A percentile compares a stretch with the other conserved stretches of the same genome.
These are phyloP conservation scores for Scaeva pyrastri DNA, from an alignment of 2,888 invertebrate genomes.

Conservation along the genomic window DNA sequence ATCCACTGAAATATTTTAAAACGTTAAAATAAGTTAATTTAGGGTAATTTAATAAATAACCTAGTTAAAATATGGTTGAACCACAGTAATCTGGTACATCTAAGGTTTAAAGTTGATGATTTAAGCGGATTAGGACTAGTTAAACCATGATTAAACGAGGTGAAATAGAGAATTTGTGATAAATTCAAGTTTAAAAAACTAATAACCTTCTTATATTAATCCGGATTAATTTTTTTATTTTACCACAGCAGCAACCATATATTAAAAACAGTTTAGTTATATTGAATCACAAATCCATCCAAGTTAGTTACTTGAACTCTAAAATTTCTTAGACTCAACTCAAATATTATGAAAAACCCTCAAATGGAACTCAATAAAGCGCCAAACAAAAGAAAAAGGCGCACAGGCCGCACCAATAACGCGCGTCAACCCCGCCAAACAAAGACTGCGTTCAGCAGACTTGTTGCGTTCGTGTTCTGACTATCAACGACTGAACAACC, in stretches of 20 bases:
- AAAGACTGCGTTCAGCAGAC: constrained; percentile 48
- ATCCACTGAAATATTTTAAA: no score
- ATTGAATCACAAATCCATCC: not conserved
- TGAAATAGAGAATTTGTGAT: no score
- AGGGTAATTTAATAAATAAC: no score
- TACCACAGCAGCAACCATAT: not conserved
- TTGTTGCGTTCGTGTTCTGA: constrained; percentile 64
- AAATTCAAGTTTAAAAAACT: no score
- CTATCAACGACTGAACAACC: constrained; percentile 66
- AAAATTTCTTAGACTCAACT: constrained; percentile 8
- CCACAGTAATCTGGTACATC: no score
- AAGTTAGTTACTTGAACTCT: constrained; percentile 21
- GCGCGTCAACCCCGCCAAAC: constrained; percentile 50
- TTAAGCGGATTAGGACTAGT: no score
- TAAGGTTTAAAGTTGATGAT: no score
- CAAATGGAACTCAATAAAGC: not conserved
- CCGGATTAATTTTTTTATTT: no score
- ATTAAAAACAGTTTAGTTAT: not conserved
- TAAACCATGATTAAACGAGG: no score
- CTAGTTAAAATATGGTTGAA: no score
- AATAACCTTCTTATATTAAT: no score
- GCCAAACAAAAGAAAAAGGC: constrained; percentile 46
- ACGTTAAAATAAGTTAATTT: no score
- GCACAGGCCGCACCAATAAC: constrained; percentile 28
- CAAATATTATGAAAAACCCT: not conserved